phyloP scores from a whole-genome alignment of 2,888 invertebrate genomes.

The Drosophila buzzatii region DNA sequence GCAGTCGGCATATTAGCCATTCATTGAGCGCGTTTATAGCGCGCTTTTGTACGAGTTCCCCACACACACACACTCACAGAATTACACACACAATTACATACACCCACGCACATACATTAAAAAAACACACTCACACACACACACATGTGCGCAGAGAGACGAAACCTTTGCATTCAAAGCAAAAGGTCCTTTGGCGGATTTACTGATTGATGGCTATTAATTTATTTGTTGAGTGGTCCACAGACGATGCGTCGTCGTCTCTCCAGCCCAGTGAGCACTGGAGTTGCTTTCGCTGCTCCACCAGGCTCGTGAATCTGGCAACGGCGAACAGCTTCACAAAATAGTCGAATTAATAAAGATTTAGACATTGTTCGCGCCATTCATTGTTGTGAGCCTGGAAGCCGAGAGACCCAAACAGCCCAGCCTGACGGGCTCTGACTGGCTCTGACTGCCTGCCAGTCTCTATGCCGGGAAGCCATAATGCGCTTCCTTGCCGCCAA shows the following conservation, averaged over 20 bases:
- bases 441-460: background rate
- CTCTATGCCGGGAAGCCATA: slow-evolving; percentile 53
- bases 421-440: background rate
- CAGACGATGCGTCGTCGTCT: slow-evolving; percentile 15
- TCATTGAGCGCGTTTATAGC: slow-evolving; percentile 77
- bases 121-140: slow-evolving; percentile 2
- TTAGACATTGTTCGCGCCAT: slow-evolving; percentile 75
- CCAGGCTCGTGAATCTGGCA: slow-evolving; percentile 31
- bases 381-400: slow-evolving; percentile 63
- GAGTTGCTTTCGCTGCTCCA: background rate
- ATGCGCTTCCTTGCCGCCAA: slow-evolving; percentile 42
- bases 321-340: slow-evolving; percentile 49
- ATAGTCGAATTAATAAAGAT: slow-evolving; percentile 82
- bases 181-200: slow-evolving; percentile 79
- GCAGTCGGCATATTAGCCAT: slow-evolving; percentile 76
- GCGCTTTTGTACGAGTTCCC: slow-evolving; percentile 63
- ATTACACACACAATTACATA: slow-evolving; percentile 8
- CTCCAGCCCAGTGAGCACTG: slow-evolving; percentile 10
- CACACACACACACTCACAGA: slow-evolving; percentile 10
- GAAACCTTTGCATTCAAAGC: slow-evolving; percentile 72
- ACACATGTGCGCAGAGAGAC: slow-evolving; percentile 13
- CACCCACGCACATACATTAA: background rate
- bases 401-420: slow-evolving; percentile 1
- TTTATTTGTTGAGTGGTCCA: slow-evolving; percentile 75
- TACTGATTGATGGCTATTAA: slow-evolving; percentile 82